A percentile compares a stretch with the other conserved stretches of the same genome.
Conservation (phyloP, 2,888 invertebrate species). For the Bedellia somnulentella region DNA sequence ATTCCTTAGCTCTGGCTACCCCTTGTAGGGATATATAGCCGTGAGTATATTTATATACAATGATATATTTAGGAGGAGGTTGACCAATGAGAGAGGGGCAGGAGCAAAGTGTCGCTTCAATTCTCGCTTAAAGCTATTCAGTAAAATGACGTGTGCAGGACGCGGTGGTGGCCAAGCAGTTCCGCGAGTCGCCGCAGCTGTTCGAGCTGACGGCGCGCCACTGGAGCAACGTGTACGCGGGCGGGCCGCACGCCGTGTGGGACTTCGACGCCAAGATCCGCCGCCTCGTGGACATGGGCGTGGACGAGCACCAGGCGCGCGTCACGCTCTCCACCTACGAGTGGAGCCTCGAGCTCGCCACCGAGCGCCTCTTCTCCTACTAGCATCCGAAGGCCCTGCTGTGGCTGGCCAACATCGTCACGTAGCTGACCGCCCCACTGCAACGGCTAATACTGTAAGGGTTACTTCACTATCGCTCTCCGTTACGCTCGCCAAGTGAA, state of each 20-base stretch:
- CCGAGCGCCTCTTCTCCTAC: constrained; percentile 65
- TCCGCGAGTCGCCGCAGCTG: constrained; percentile 83
- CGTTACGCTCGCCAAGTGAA: too few species aligned
- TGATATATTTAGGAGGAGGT: too few species aligned
- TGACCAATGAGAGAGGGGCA: too few species aligned
- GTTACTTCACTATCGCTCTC: too few species aligned
- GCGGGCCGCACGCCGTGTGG: constrained; percentile 60
- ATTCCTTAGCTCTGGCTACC: too few species aligned
- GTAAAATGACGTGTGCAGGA: constrained; percentile 70
- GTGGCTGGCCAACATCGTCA: too few species aligned
- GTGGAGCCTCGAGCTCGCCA: constrained; percentile 92
- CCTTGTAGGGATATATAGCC: too few species aligned
- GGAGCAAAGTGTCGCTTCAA: too few species aligned
- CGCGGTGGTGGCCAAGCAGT: constrained; percentile 97
- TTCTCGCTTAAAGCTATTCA: too few species aligned
- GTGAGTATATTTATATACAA: too few species aligned
- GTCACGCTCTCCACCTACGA: constrained; percentile 89
- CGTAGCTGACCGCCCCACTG: too few species aligned
- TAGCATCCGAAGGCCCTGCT: constrained; percentile 1
- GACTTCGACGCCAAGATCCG: constrained; percentile 88
- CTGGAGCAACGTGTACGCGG: constrained; percentile 95
- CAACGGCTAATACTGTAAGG: too few species aligned
- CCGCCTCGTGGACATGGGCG: constrained; percentile 91
- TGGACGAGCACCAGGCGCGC: constrained; percentile 85
- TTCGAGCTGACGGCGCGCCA: constrained; percentile 91